Base-by-base conservation (phyloP, 2,888 invertebrate species). In the Cephus pulcher region DNA sequence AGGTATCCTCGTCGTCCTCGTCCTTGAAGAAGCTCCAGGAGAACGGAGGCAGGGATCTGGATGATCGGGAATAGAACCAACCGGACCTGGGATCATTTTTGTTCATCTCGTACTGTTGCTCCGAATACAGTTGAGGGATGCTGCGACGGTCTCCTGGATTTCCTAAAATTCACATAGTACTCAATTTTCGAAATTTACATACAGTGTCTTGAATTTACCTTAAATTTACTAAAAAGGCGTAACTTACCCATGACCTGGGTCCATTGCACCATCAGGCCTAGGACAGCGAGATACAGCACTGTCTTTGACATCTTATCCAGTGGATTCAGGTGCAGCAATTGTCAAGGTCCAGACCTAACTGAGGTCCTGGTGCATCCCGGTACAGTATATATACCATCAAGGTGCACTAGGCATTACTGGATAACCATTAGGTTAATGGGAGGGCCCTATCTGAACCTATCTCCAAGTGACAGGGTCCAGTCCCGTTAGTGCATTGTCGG, bases 11-110 rank as follows among this genome's bases (percentile, higher is more conserved):
- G 23, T 79, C 75, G 1, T 56, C 56, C 56, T 56, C 56, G 23
- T 56, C 56, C 4, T 73, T 35, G 34, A 75, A 75, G 1, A 56
- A 32, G 40, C 37, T 70, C 71, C 32, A 73, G 11, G 83, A 70
- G 33, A 83, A 69, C 11, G 79, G 75, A 11, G 83, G 80, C 1
- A 84, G 34, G 0, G 79, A 71, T 83, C 82, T 84, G 9, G 76
- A 75, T 32, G 79, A 79, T 77, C 76, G 56, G 30, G 80, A 82
- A 69, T 73, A 74, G 9, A 83, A 32, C 80, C 79, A 81, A 12
- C 79, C 79, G 12, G 34, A 40, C 34, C 70, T 79, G 56, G 56
- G 56, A 56, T 74, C 37, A 56, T 56, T 23, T 56, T 56, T 56
- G 9, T 9, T 9, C 2, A 56, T 56, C 23, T 23, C 9, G 23